A percentile compares a stretch with the other conserved stretches of the same genome.
These are phyloP conservation scores for Diogma glabrata DNA, from an alignment of 2,888 invertebrate genomes.

Conservation along the genomic window DNA sequence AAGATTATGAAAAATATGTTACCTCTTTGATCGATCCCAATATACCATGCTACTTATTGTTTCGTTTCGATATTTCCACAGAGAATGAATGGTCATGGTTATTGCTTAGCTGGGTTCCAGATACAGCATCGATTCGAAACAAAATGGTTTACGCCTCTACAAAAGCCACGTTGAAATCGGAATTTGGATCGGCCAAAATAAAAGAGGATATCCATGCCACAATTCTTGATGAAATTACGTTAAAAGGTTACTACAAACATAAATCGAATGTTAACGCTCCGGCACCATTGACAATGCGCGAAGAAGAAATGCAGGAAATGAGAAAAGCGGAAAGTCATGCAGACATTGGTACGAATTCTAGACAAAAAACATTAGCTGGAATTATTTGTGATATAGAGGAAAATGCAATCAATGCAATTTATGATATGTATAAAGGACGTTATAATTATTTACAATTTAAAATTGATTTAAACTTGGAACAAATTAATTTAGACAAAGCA, in stretches of 20 bases:
- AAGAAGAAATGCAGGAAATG: constrained; percentile 72
- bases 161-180: constrained; percentile 90
- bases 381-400: constrained; percentile 82
- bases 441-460: constrained; percentile 84
- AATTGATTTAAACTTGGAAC: constrained; percentile 77
- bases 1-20: constrained; percentile 70
- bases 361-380: constrained; percentile 83
- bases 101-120: constrained; percentile 89
- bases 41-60: constrained; percentile 85
- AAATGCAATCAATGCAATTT: constrained; percentile 62
- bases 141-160: constrained; percentile 99
- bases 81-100: constrained; percentile 85
- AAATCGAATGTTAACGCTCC: constrained; percentile 67
- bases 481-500: constrained; percentile 69
- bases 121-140: constrained; percentile 76
- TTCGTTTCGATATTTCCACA: constrained; percentile 66
- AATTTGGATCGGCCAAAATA: constrained; percentile 90
- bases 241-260: constrained; percentile 72
- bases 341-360: constrained; percentile 67
- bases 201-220: constrained; percentile 93
- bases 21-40: constrained; percentile 58
- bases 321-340: constrained; percentile 59
- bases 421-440: constrained; percentile 57
- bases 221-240: constrained; percentile 62
- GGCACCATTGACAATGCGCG: constrained; percentile 78